These are phyloP conservation scores for Drosophila pegasa DNA, from an alignment of 2,888 invertebrate species.

Conservation along the genomic window DNA sequence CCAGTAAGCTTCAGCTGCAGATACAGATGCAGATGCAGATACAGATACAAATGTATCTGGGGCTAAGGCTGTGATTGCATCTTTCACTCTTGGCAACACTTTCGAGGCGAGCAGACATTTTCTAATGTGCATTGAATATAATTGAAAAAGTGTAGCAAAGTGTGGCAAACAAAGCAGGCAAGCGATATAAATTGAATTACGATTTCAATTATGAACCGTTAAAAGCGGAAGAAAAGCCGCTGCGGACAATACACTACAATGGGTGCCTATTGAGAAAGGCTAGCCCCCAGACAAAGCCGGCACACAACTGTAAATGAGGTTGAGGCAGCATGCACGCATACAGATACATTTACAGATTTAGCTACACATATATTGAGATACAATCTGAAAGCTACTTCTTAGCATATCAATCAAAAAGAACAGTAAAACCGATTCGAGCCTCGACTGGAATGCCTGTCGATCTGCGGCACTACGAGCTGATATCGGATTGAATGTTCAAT, in stretches of 20 bases:
- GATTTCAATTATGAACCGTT: conserved; percentile 81
- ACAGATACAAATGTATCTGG: conserved; percentile 40
- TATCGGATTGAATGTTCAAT: conserved; percentile 38
- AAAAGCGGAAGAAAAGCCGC: conserved; percentile 75
- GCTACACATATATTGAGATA: conserved; percentile 38
- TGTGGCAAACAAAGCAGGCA: conserved; percentile 58
- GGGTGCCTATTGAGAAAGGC: conserved; percentile 62
- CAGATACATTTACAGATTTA: conserved; percentile 20
- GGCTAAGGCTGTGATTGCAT: conserved; percentile 58
- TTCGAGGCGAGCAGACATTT: conserved; percentile 54
- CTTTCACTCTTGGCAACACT: conserved; percentile 68
- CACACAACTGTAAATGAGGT: conserved; percentile 76
- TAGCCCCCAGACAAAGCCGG: conserved; percentile 30
- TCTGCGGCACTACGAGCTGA: conserved; percentile 33
- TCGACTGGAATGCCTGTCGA: conserved; percentile 38
- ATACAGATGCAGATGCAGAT: conserved; percentile 12
- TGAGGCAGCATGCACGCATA: conserved; percentile 37
- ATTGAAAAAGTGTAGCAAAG: conserved; percentile 75
- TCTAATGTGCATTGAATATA: conserved; percentile 71
- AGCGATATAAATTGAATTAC: conserved; percentile 72
- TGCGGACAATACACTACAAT: conserved; percentile 54
- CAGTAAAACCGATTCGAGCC: conserved; percentile 49
- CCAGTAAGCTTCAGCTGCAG: conserved; percentile 38
- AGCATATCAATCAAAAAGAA: conserved; percentile 76
- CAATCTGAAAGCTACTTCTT: conserved; percentile 39